Evolutionary conservation across 2,888 invertebrate species (phyloP).

Genomic region (Drosophila gaucha): DNA sequence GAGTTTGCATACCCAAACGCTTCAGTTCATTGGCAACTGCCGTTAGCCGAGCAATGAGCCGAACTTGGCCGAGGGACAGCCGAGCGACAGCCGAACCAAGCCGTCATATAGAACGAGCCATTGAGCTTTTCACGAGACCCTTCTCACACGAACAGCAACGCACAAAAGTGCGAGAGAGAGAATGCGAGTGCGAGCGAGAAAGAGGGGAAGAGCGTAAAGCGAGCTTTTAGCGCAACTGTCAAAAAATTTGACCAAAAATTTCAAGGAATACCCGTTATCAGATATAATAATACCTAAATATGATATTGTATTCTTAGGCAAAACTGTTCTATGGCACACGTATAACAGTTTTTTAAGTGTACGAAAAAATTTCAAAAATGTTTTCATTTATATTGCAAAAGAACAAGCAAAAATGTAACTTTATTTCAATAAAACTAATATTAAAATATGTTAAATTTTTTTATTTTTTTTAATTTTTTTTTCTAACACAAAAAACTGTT

Average conservation of each 20-base stretch:
- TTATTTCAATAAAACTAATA: too few species aligned
- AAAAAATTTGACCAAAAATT: constrained; percentile 16
- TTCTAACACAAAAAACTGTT: too few species aligned
- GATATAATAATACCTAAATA: constrained; percentile 12
- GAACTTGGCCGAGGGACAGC: neutral
- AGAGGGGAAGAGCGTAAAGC: neutral
- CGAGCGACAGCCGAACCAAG: constrained; percentile 28
- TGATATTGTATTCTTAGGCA: constrained; percentile 3
- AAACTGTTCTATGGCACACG: constrained; percentile 15
- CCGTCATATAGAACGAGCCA: neutral
- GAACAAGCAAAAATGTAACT: too few species aligned
- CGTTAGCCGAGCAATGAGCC: constrained; percentile 23
- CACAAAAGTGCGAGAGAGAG: neutral
- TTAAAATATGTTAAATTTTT: too few species aligned
- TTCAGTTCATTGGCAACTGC: constrained; percentile 51
- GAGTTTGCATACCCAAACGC: constrained; percentile 72
- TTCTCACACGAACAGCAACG: neutral
- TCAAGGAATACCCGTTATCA: constrained; percentile 53
- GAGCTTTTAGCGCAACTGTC: constrained; percentile 19
- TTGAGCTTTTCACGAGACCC: too few species aligned
- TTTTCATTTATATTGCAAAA: too few species aligned
- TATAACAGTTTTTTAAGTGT: constrained; percentile 14
- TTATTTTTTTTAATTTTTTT: too few species aligned
- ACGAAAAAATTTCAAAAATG: too few species aligned
- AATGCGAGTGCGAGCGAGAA: neutral